Base-by-base conservation (phyloP, 1,140 invertebrate species). In the Philaenus spumarius region DNA sequence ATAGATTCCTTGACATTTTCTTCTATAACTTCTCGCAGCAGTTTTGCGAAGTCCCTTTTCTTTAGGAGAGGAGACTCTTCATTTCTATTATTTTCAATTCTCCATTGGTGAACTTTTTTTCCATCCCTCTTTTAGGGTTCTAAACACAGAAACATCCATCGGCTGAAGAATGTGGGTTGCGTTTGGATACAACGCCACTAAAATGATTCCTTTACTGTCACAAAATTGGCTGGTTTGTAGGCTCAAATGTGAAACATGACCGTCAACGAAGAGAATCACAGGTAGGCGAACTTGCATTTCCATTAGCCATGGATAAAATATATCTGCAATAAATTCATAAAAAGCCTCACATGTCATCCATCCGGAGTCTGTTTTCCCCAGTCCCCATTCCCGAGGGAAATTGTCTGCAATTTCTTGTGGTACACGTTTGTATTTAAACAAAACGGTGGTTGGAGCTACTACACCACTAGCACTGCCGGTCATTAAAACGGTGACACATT, bases 131-230 rank as follows among this genome's bases (percentile, higher is more conserved):
- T 75, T 75, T 2, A 72, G 45, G 22, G 71, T 63, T 1, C 59
- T 39, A 63, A 75, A 74, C 20, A 69, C 67, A 0, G 66, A 45
- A 1, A 75, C 69, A 64, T 74, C 73, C 23, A 68, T 48, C 11
- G 73, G 73, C 62, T 75, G 73, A 5, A 74, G 42, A 19, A 76
- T 66, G 53, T 75, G 72, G 3, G 72, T 75, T 2, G 71, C 62
- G 63, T 76, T 76, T 11, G 72, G 72, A 35, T 66, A 68, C 3
- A 76, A 56, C 6, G 69, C 66, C 12, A 75, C 53, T 26, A 76
- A 56, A 24, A 71, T 61, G 11, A 77, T 76, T 35, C 58, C 57
- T 51, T 73, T 72, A 54, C 69, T 60, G 1, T 37, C 26, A 55
- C 75, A 76, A 61, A 74, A 73, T 11, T 70, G 62, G 34, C 66